Evolutionary conservation across 2,113 vertebrate species (phyloP).

Genomic region (Megaceryle torquata): DNA sequence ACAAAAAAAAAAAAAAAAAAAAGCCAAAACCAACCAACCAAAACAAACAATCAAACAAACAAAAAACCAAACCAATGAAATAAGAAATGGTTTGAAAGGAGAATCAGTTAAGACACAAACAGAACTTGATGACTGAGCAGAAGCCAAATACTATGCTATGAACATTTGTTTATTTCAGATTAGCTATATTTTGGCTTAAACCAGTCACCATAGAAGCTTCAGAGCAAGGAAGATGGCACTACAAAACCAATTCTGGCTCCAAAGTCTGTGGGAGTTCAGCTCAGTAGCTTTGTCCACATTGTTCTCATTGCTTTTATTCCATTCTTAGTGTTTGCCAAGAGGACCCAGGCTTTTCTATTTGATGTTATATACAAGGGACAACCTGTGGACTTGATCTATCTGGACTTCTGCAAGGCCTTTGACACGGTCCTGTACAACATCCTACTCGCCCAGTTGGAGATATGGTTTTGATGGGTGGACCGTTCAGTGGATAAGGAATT

Average conservation of each 20-base stretch:
- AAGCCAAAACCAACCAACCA: too few relatives aligned
- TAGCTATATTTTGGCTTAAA: constrained; percentile 10
- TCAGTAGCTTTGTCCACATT: neutral
- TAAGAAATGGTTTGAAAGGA: neutral
- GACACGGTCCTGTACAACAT: too few relatives aligned
- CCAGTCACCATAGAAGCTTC: neutral
- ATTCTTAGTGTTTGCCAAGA: neutral
- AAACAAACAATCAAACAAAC: neutral
- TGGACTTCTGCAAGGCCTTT: too few relatives aligned
- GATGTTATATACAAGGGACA: too few relatives aligned
- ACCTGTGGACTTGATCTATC: too few relatives aligned
- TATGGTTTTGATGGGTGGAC: too few relatives aligned
- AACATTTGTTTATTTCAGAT: neutral
- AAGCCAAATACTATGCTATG: neutral
- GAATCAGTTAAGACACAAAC: neutral
- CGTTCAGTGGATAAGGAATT: too few relatives aligned
- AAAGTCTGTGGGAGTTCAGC: neutral
- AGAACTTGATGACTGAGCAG: neutral
- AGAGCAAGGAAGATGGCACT: neutral
- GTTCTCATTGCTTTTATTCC: neutral
- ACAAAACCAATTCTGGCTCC: neutral
- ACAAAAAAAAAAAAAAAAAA: neutral
- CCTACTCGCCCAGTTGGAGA: too few relatives aligned
- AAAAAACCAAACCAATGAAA: neutral
- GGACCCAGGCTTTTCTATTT: neutral